A percentile compares a stretch with the other conserved stretches of the same genome.
These are phyloP conservation scores for Neogobius melanostomus DNA, from an alignment of 2,113 vertebrate genomes.

Conservation along the genomic window DNA sequence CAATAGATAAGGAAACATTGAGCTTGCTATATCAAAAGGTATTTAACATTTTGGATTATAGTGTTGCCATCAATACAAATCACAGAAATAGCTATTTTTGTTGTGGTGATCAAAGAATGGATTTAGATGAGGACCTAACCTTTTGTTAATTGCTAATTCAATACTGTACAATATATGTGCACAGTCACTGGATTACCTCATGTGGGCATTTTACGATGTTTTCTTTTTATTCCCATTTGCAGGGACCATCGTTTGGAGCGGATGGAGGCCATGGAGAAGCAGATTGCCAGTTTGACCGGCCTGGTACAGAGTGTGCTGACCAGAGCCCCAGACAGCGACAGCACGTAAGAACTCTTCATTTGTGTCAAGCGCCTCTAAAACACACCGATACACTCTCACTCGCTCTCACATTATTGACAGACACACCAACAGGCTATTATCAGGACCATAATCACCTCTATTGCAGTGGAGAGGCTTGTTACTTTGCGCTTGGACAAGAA, in stretches of 20 bases:
- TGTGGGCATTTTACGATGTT: background rate
- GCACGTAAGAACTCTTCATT: constrained; percentile 80
- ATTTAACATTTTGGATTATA: too few species aligned
- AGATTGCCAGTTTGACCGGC: constrained; percentile 96
- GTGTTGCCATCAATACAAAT: too few species aligned
- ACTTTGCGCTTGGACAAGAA: constrained; percentile 32
- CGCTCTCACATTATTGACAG: constrained; percentile 42
- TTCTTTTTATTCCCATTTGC: background rate
- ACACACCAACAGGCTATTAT: constrained; percentile 35
- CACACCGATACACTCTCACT: constrained; percentile 24
- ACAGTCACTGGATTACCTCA: background rate
- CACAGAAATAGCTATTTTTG: too few species aligned
- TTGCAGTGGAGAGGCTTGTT: constrained; percentile 44
- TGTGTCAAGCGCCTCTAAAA: constrained; percentile 30
- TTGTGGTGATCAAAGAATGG: too few species aligned
- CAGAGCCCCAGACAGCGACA: constrained; percentile 90
- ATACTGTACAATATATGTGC: background rate
- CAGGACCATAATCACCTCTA: constrained; percentile 44
- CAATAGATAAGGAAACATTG: too few species aligned
- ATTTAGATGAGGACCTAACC: too few species aligned
- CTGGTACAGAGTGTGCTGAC: constrained; percentile 95
- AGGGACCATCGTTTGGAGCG: constrained; percentile 83
- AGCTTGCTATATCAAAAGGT: too few species aligned
- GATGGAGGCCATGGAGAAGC: constrained; percentile 99
- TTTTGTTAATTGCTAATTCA: background rate